Percentiles rank a stretch among this genome's conserved stretches.
Evolutionary conservation across 1,140 invertebrate species (phyloP).

Genomic region (Zaprionus kolodkinae): DNA sequence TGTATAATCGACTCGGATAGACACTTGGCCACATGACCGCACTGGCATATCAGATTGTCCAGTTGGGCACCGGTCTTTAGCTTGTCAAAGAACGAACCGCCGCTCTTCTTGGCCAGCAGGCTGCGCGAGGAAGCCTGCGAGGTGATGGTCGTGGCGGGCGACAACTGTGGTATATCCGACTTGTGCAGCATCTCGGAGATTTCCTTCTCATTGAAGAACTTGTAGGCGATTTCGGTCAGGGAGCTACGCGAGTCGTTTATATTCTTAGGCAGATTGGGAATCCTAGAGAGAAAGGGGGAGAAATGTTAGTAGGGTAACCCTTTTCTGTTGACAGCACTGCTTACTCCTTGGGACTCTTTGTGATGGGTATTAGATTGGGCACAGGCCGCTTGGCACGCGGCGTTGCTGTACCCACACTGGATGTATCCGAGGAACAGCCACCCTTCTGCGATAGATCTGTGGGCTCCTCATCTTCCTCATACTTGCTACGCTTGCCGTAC

Average conservation of each 20-base stretch:
- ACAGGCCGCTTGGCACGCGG: constrained; percentile 87
- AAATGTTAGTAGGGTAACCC: neutral
- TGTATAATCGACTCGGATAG: constrained; percentile 92
- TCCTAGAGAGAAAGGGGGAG: constrained; percentile 36
- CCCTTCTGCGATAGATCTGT: constrained; percentile 85
- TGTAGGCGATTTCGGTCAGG: constrained; percentile 78
- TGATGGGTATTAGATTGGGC: constrained; percentile 89
- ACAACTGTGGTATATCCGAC: constrained; percentile 79
- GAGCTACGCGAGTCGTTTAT: constrained; percentile 72
- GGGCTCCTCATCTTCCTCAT: constrained; percentile 86
- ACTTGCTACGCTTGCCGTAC: constrained; percentile 73
- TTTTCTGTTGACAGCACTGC: neutral
- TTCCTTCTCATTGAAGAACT: constrained; percentile 79
- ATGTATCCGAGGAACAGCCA: constrained; percentile 74
- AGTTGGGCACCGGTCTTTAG: constrained; percentile 88
- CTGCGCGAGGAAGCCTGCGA: constrained; percentile 75
- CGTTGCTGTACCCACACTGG: constrained; percentile 80
- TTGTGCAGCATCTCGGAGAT: constrained; percentile 81
- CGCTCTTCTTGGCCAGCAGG: constrained; percentile 86
- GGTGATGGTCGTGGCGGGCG: constrained; percentile 80
- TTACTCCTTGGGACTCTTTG: constrained; percentile 77
- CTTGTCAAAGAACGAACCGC: constrained; percentile 92
- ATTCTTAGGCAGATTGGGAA: constrained; percentile 75
- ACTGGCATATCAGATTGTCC: constrained; percentile 89
- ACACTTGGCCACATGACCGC: constrained; percentile 92